Conservation (phyloP, 1,140 invertebrate genomes). For the Megalonaias nervosa region DNA sequence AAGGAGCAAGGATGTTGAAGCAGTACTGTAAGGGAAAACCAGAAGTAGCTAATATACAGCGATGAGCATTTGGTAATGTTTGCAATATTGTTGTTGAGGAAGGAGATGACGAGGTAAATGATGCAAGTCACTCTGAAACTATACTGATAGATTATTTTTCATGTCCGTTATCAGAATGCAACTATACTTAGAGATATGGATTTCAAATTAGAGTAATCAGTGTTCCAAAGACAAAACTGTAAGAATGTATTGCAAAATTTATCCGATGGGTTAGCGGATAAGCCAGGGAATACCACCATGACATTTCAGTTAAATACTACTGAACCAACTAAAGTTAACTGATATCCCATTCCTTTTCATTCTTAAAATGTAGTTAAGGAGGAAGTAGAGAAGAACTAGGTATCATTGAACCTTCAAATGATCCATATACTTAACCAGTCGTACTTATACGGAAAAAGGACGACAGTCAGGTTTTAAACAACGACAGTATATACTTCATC, state of each 20-base stretch:
- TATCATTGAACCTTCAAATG: constrained; percentile 63
- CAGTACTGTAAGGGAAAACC: constrained; percentile 9
- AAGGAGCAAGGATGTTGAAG: constrained; percentile 32
- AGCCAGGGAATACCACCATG: constrained; percentile 49
- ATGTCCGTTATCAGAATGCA: constrained; percentile 1
- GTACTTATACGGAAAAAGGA: constrained; percentile 71
- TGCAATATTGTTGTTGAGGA: too few relatives aligned
- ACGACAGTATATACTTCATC: constrained; percentile 67
- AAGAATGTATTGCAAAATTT: background rate
- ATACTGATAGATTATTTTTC: background rate
- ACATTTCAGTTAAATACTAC: too few relatives aligned
- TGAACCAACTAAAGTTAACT: too few relatives aligned
- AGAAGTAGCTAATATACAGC: background rate
- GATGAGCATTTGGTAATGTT: background rate
- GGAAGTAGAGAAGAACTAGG: constrained; percentile 66
- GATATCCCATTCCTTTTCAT: too few relatives aligned
- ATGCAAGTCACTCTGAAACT: background rate
- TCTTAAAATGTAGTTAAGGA: too few relatives aligned
- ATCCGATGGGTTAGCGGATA: constrained; percentile 32
- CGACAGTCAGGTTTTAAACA: constrained; percentile 71
- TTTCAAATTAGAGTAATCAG: background rate
- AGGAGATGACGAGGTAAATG: background rate
- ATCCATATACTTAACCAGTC: constrained; percentile 73
- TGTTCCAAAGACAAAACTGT: background rate
- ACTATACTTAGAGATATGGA: too few relatives aligned